Evolutionary conservation across 2,113 vertebrate species (phyloP), one percentile per base, ranked within the genome.

Genomic region (Balaeniceps rex): DNA sequence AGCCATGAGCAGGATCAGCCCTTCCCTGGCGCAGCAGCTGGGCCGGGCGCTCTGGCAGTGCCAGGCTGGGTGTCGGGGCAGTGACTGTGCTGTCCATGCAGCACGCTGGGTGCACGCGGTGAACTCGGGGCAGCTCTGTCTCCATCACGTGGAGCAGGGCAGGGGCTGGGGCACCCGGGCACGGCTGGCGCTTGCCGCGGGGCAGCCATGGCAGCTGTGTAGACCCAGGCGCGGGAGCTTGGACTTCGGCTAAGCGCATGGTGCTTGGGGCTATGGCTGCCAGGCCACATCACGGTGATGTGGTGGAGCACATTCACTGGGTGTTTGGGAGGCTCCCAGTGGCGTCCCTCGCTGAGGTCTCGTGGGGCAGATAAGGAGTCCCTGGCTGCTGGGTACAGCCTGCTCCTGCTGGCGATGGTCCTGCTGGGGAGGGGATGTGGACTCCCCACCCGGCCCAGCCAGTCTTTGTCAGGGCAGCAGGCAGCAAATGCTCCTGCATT

Each of bases 81-180:
- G 61, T 19, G 71, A 22, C 51, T 28, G 34, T 15, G 31, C 49
- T 8, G 24, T 26, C 31, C 2, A 12, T 7, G 33, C 18, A 7
- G 22, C 42, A 11, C 1, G 4, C 38, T 0, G 9, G 23, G 44
- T 42, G 54, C 19, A 25, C 1, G 4, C 0, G 5, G 14, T 36
- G 49, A 55, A 14, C 64, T 49, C 5, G 7, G 2, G 3, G 49
- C 2, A 7, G 49, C n/a, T 42, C 12, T 6, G 2, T 49, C 21
- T 63, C 40, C 1, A 2, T 10, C 1, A 2, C 5, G 1, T 0
- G 4, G 58, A 23, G 42, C 46, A 33, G n/a, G n/a, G 17, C n/a
- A 26, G 49, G 55, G 49, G 11, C 40, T 57, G 46, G 19, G 44
- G 21, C 2, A 4, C 47, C 24, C 2, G 3, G 40, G 38, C 34